These are phyloP conservation scores for Antheraea yamamai DNA, from an alignment of 2,888 invertebrate genomes.

Conservation along the genomic window DNA sequence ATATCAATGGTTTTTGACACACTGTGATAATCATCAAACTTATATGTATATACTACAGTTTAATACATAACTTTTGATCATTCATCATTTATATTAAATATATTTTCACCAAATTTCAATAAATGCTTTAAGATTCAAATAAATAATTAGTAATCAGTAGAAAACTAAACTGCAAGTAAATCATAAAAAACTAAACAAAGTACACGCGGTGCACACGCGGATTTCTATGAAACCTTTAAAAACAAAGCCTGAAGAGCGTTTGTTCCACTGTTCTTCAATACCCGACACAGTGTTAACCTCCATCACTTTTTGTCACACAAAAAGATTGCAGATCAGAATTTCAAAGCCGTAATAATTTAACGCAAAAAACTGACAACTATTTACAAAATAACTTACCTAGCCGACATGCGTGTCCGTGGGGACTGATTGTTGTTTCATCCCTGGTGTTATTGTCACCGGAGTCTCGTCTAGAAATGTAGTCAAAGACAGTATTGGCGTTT, in stretches of 20 bases:
- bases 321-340: too few species aligned
- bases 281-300: too few species aligned
- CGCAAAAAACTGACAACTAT: neutral
- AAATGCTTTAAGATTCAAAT: neutral
- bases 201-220: neutral
- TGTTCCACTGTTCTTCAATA: too few species aligned
- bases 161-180: neutral
- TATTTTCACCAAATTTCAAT: neutral
- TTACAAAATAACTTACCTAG: slow-evolving; percentile 40
- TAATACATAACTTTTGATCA: neutral
- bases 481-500: slow-evolving; percentile 2
- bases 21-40: neutral
- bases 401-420: slow-evolving; percentile 42
- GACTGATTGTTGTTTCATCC: slow-evolving; percentile 26
- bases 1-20: neutral
- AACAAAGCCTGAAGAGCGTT: too few species aligned
- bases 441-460: neutral
- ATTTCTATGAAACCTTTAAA: too few species aligned
- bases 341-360: neutral
- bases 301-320: too few species aligned
- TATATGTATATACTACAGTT: neutral
- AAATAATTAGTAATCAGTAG: neutral
- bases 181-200: neutral
- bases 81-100: neutral
- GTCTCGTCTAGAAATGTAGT: slow-evolving; percentile 10